Evolutionary conservation across 2,797 vertebrate genomes (phyloP).

Genomic region (Sternarchorhynchus goeldii): DNA sequence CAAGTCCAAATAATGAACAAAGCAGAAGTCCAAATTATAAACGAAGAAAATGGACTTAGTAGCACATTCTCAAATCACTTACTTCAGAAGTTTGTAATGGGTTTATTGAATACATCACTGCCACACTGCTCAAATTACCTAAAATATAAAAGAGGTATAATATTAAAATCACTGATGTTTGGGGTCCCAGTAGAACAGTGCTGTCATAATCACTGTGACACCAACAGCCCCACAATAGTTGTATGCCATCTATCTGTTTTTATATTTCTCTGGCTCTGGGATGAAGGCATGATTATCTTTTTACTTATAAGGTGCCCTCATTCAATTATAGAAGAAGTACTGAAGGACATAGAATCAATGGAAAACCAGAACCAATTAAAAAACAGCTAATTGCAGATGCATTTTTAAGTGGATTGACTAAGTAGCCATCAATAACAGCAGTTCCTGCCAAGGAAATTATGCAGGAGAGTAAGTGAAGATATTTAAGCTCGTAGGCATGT

Average conservation of each 20-base stretch:
- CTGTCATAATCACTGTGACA: constrained; percentile 57
- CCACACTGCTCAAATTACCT: background rate
- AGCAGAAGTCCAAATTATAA: background rate
- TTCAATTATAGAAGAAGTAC: constrained; percentile 64
- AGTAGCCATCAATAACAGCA: constrained; percentile 71
- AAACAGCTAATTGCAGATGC: constrained; percentile 71
- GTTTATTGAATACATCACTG: constrained; percentile 23
- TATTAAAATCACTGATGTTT: constrained; percentile 17
- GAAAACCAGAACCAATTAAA: constrained; percentile 74
- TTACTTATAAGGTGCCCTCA: constrained; percentile 67
- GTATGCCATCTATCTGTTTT: constrained; percentile 54
- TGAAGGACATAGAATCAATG: constrained; percentile 70
- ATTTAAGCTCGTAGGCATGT: constrained; percentile 51
- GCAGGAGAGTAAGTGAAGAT: constrained; percentile 44
- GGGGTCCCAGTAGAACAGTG: constrained; percentile 23
- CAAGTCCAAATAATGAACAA: background rate
- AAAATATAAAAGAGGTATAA: constrained; percentile 27
- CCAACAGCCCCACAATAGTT: constrained; percentile 50
- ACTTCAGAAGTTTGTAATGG: constrained; percentile 28
- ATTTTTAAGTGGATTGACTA: constrained; percentile 74
- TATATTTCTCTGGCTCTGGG: constrained; percentile 57
- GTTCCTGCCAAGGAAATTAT: constrained; percentile 66
- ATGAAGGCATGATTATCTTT: constrained; percentile 60
- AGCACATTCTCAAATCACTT: constrained; percentile 7
- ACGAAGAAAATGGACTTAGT: background rate